Conservation (phyloP, 1,140 invertebrate genomes). For the Lethocerus indicus region DNA sequence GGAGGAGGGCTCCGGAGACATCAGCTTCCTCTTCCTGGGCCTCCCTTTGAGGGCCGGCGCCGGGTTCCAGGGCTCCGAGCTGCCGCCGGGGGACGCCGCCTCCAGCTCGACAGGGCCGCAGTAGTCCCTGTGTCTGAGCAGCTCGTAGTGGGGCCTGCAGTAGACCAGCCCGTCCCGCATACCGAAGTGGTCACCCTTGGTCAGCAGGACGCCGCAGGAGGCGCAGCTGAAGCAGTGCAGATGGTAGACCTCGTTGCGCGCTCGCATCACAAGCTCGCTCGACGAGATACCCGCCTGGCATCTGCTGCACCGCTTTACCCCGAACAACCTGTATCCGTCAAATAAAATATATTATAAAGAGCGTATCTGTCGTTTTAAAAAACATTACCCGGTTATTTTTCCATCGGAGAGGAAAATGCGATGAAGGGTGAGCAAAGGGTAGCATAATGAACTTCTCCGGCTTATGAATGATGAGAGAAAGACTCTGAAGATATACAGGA, state of each 20-base stretch:
- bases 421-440: no score
- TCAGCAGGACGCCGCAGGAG: constrained; percentile 56
- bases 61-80: no score
- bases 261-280: constrained; percentile 85
- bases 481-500: no score
- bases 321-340: constrained; percentile 58
- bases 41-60: constrained; percentile 50
- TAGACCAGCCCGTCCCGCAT: constrained; percentile 35
- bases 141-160: constrained; percentile 44
- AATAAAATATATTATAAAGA: no score
- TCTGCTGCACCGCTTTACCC: constrained; percentile 62
- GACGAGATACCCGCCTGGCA: constrained; percentile 70
- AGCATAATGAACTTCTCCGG: no score
- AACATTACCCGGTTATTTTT: no score
- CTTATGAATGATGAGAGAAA: no score
- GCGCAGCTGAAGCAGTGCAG: constrained; percentile 80
- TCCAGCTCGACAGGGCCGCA: constrained; percentile 37
- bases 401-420: no score
- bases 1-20: constrained; percentile 29
- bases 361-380: no score
- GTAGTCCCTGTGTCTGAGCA: constrained; percentile 26
- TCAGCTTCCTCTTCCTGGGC: constrained; percentile 62
- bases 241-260: constrained; percentile 75
- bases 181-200: constrained; percentile 79
- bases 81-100: no score